Evolutionary conservation across 1,140 invertebrate genomes (phyloP).

Genomic region (Elysia chlorotica): DNA sequence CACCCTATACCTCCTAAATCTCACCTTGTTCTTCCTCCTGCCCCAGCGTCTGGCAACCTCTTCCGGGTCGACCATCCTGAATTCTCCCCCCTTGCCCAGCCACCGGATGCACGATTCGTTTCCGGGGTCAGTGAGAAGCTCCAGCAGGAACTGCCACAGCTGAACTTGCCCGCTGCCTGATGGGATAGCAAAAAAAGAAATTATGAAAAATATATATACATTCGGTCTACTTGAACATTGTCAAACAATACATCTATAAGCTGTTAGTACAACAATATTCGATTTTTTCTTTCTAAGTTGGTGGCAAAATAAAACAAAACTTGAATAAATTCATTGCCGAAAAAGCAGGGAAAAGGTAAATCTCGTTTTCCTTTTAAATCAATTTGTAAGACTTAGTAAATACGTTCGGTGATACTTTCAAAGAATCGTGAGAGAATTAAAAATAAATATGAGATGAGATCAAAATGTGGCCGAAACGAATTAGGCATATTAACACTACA

Average conservation of each 20-base stretch:
- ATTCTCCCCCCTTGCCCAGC: conserved; percentile 97
- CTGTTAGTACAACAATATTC: not conserved
- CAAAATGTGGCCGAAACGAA: no score
- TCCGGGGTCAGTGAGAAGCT: conserved; percentile 91
- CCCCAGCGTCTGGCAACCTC: conserved; percentile 95
- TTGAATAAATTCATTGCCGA: no score
- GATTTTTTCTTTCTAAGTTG: not conserved
- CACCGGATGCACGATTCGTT: conserved; percentile 95
- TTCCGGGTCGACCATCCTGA: conserved; percentile 95
- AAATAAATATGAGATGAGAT: no score
- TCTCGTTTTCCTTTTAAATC: no score
- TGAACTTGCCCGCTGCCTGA: conserved; percentile 56
- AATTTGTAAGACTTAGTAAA: no score
- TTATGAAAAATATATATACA: not conserved
- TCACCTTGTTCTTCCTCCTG: conserved; percentile 86
- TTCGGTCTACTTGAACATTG: no score
- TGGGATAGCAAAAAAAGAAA: not conserved
- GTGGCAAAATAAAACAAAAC: not conserved
- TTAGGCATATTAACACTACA: no score
- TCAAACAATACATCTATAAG: no score
- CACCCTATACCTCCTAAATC: no score
- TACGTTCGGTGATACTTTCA: no score
- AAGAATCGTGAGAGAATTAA: no score
- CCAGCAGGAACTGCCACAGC: conserved; percentile 95
- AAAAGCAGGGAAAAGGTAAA: no score